Base-by-base conservation (phyloP, 2,888 invertebrate species). In the Agrochola circellaris region DNA sequence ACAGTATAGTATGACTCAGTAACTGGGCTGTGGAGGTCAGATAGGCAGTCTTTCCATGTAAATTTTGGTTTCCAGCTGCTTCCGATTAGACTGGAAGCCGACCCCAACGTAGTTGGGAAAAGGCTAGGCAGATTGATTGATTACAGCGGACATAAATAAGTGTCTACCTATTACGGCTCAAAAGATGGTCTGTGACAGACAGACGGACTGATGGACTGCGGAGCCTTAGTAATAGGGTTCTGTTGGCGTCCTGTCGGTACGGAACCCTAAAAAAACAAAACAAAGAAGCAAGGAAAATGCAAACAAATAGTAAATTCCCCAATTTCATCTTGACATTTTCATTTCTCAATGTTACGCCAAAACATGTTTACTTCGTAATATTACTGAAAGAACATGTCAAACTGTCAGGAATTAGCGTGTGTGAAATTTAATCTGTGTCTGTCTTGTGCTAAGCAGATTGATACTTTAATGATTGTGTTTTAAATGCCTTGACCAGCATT, bases 301-400 rank as follows among this genome's bases (percentile, higher is more conserved):
- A 61, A 71, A 76, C 61, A 73, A 65, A 60, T 45, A 45, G n/a
- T 20, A 54, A 77, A 60, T 61, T 83, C 23, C 34, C 51, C 26
- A 48, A 67, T 77, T 68, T 51, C 34, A 2, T 30, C 6, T 61
- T 17, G 58, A 74, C 70, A 62, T 74, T 78, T 81, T 73, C 82
- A 73, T 75, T 34, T 67, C 70, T 26, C 34, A 30, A 68, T 56
- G 71, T 71, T 60, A 62, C 61, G 54, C 26, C 38, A 85, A 73
- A 86, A 81, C 81, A 73, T 85, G 81, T 86, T 85, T 81, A 65
- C 83, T 75, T 51, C 20, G 58, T 64, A 73, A 84, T 76, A 62
- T 75, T 70, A 73, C 51, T 58, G 42, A 48, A 67, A 34, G 66
- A 66, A 75, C 66, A 34, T 38, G 87, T 76, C 87, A 84, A 70